Evolutionary conservation across 2,797 vertebrate genomes (phyloP).

Genomic region (Ceyx erithaca): DNA sequence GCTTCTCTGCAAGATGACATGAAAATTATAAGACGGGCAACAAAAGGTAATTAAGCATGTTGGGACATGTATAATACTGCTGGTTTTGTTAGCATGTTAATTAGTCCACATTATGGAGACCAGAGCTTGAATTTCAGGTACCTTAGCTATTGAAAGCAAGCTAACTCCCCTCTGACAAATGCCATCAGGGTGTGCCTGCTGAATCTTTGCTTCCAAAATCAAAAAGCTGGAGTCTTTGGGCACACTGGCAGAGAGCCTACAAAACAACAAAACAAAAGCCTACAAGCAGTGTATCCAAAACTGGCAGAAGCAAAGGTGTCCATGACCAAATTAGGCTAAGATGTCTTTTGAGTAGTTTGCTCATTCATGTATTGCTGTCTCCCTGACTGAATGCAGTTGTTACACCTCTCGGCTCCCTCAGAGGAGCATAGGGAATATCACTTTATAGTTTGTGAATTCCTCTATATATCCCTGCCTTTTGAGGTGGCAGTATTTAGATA

Average conservation of each 20-base stretch:
- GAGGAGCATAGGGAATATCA: background rate
- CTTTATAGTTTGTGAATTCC: background rate
- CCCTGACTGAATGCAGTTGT: background rate
- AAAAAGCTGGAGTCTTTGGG: slow-evolving; percentile 1
- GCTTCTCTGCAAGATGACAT: slow-evolving; percentile 88
- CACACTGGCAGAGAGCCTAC: background rate
- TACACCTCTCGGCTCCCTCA: background rate
- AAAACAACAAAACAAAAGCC: background rate
- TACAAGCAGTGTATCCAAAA: background rate
- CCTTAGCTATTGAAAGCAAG: slow-evolving; percentile 68
- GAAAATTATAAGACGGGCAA: slow-evolving; percentile 87
- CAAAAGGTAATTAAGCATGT: slow-evolving; percentile 85
- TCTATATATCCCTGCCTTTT: background rate
- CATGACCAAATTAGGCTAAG: background rate
- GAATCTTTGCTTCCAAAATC: slow-evolving; percentile 33
- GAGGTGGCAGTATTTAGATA: background rate
- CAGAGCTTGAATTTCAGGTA: slow-evolving; percentile 77
- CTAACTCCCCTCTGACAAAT: slow-evolving; percentile 68
- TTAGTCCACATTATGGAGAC: slow-evolving; percentile 58
- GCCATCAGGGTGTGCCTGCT: slow-evolving; percentile 37
- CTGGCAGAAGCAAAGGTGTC: background rate
- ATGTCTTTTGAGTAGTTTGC: background rate
- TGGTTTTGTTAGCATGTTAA: slow-evolving; percentile 63
- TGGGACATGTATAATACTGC: slow-evolving; percentile 46
- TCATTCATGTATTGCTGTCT: background rate